Evolutionary conservation across 2,797 vertebrate genomes (phyloP).

Genomic region (Xenentodon cancila): DNA sequence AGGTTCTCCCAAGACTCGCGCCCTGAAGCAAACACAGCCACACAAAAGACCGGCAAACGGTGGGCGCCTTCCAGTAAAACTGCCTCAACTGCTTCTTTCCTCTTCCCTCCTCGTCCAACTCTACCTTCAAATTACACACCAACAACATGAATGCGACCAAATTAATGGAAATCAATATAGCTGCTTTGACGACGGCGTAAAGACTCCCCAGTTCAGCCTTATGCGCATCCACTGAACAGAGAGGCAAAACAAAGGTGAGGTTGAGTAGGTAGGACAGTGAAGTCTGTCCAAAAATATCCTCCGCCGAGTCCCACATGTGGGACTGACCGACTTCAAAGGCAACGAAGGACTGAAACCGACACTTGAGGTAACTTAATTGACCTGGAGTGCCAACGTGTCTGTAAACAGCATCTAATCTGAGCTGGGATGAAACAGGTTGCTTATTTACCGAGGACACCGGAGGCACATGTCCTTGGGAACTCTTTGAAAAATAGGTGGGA

Average conservation of each 20-base stretch:
- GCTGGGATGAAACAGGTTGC: slow-evolving; percentile 34
- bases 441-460: slow-evolving; percentile 53
- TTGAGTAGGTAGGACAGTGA: slow-evolving; percentile 18
- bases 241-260: slow-evolving; percentile 10
- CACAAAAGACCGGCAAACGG: slow-evolving; percentile 42
- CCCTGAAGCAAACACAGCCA: slow-evolving; percentile 44
- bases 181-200: background rate
- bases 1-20: slow-evolving; percentile 55
- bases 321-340: slow-evolving; percentile 31
- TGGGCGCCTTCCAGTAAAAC: slow-evolving; percentile 14
- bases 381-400: slow-evolving; percentile 15
- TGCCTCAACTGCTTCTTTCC: slow-evolving; percentile 12
- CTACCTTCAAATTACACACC: slow-evolving; percentile 14
- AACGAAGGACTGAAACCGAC: slow-evolving; percentile 19
- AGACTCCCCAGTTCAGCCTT: background rate
- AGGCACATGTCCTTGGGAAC: slow-evolving; percentile 43
- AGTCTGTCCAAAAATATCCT: slow-evolving; percentile 31
- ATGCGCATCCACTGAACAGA: background rate
- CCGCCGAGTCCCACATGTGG: slow-evolving; percentile 6
- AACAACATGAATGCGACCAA: slow-evolving; percentile 2
- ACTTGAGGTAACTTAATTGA: slow-evolving; percentile 34
- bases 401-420: slow-evolving; percentile 33
- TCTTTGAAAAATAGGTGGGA: slow-evolving; percentile 38
- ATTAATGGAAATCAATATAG: background rate
- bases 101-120: slow-evolving; percentile 8